Evolutionary conservation across 2,797 vertebrate genomes (phyloP), one percentile per base, ranked within the genome.

Genomic region (Lophius americanus): DNA sequence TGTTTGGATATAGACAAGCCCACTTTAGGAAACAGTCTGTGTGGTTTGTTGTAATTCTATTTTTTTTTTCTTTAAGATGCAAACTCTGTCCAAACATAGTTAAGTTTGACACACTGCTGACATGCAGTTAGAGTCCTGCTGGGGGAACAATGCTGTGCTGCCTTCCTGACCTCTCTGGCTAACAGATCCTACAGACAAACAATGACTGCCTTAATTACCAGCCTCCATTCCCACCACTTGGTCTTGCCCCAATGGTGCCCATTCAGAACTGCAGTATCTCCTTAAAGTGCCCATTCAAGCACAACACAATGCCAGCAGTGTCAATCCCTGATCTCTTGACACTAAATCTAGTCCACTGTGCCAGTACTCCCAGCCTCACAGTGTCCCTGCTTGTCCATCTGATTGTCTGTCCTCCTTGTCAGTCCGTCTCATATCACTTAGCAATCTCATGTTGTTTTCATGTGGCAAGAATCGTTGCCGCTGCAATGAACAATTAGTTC

Each of bases 121-220:
- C 85, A 86, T 91, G 85, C 90, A 91, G 83, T 63, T 88, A 93
- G 88, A 78, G 83, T 85, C 90, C 85, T 85, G 89, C 80, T 79
- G 89, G 68, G 76, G 68, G 84, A 93, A 93, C 93, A 94, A 89
- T 92, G 89, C 76, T 56, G 70, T 64, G 51, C 78, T 88, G 92
- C 91, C 92, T 94, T 92, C 91, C 90, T 92, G 90, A 93, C 93
- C 92, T 89, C 86, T 82, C 85, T 75, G 86, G 92, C 89, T 89
- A 77, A 80, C 87, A 89, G 88, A 90, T 93, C 87, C 86, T 91
- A 87, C 87, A 89, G 82, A 68, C 85, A 51, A 82, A 94, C 93
- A 94, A 94, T 93, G 91, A 82, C 81, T 74, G 86, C 91, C 91
- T 93, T 93, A 94, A 94, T 94, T 93, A 93, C 89, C 87, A 89